Evolutionary conservation across 2,113 vertebrate genomes (phyloP).

Genomic region (Heterotis niloticus): DNA sequence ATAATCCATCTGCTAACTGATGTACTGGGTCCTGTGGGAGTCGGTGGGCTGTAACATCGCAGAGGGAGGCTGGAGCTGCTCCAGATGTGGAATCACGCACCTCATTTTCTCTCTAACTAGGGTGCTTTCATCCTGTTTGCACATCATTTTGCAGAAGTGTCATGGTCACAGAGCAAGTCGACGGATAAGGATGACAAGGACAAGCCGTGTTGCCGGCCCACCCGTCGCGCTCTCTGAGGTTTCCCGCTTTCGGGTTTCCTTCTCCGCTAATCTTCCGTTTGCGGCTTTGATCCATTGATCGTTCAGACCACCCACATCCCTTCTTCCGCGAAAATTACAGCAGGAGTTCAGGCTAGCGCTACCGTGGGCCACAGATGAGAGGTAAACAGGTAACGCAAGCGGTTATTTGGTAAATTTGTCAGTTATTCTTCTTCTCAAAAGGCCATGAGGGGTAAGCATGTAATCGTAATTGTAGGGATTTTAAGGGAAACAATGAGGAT

Average conservation of each 20-base stretch:
- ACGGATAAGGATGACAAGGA: neutral
- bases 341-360: neutral
- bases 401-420: neutral
- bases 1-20: slow-evolving; percentile 5
- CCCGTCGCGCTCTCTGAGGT: neutral
- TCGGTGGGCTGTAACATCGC: neutral
- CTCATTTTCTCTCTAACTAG: too few relatives aligned
- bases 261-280: neutral
- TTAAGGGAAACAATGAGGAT: neutral
- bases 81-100: too few relatives aligned
- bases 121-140: too few relatives aligned
- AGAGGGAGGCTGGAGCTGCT: too few relatives aligned
- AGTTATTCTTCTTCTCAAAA: neutral
- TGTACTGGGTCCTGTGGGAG: neutral
- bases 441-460: neutral
- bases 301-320: neutral
- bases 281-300: neutral
- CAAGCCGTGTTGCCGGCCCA: neutral
- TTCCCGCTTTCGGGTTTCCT: neutral
- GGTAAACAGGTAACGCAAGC: neutral
- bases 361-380: neutral
- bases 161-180: too few relatives aligned
- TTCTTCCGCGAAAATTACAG: neutral
- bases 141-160: too few relatives aligned
- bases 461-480: neutral